A percentile compares a stretch with the other conserved stretches of the same genome.
These are phyloP conservation scores for Perca schrenkii DNA, from an alignment of 2,113 vertebrate species.

Conservation along the genomic window DNA sequence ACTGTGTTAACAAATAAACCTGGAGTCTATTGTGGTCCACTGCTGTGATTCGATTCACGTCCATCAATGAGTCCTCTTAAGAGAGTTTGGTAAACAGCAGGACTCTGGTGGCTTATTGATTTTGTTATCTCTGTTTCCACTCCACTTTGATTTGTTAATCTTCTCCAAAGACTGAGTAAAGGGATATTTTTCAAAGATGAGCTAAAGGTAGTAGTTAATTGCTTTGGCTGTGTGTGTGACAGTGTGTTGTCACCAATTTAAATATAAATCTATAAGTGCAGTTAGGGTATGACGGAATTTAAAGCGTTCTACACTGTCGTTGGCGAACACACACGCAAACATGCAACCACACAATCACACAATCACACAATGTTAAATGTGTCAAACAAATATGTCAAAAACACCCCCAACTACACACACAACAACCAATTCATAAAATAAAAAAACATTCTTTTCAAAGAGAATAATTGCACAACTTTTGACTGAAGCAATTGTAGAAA, in stretches of 20 bases:
- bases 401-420: neutral
- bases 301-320: neutral
- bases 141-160: slow-evolving; percentile 73
- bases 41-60: slow-evolving; percentile 64
- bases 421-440: neutral
- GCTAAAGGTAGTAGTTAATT: slow-evolving; percentile 42
- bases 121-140: slow-evolving; percentile 67
- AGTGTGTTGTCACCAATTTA: slow-evolving; percentile 7
- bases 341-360: slow-evolving; percentile 8
- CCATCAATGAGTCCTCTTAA: slow-evolving; percentile 68
- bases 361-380: slow-evolving; percentile 3
- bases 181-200: slow-evolving; percentile 45
- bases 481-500: slow-evolving; percentile 17
- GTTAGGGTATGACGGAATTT: neutral
- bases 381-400: neutral
- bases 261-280: neutral
- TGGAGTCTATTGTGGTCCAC: slow-evolving; percentile 23
- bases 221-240: slow-evolving; percentile 8
- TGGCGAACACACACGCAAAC: slow-evolving; percentile 9
- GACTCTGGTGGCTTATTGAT: slow-evolving; percentile 74
- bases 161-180: slow-evolving; percentile 54
- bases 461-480: slow-evolving; percentile 26
- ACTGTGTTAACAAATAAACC: slow-evolving; percentile 52
- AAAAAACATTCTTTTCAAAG: neutral
- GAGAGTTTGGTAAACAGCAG: slow-evolving; percentile 73